Conservation (phyloP, 1,140 invertebrate species). For the Chymomyza costata region DNA sequence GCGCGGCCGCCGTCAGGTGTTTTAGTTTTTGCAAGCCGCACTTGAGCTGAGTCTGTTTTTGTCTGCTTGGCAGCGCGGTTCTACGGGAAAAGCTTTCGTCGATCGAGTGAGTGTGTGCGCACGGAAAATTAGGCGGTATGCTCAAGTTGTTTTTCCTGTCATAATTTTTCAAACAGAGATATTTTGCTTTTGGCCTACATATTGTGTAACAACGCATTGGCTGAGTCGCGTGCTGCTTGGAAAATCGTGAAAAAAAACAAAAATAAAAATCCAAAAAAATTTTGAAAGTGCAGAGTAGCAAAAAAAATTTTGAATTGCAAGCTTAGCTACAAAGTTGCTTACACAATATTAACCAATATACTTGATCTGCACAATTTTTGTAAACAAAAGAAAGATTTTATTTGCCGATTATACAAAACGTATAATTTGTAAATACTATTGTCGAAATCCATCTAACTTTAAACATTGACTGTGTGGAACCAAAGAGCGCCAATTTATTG, state of each 20-base stretch:
- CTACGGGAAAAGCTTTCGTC: conserved; percentile 37
- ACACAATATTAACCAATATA: too few relatives aligned
- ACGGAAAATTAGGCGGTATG: conserved; percentile 3
- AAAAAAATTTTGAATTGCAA: conserved; percentile 2
- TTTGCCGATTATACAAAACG: too few relatives aligned
- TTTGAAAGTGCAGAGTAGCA: conserved; percentile 28
- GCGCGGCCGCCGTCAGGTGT: conserved; percentile 53
- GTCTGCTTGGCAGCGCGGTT: conserved; percentile 69
- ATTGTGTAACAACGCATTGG: conserved; percentile 40
- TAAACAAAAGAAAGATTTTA: conserved; percentile 14
- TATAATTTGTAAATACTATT: too few relatives aligned
- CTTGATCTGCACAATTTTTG: too few relatives aligned
- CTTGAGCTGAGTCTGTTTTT: conserved; percentile 60
- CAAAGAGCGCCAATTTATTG: too few relatives aligned
- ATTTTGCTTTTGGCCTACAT: conserved; percentile 2
- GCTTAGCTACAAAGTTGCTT: too few relatives aligned
- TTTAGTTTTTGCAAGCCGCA: conserved; percentile 66
- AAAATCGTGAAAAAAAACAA: too few relatives aligned
- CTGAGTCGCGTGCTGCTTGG: conserved; percentile 20
- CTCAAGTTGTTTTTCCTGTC: conserved; percentile 28
- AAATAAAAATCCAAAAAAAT: too few relatives aligned
- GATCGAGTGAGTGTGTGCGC: conserved; percentile 8
- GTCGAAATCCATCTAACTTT: conserved; percentile 31
- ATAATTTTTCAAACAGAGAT: conserved; percentile 11
- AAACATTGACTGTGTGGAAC: conserved; percentile 29